These are phyloP conservation scores for Musca domestica DNA, from an alignment of 1,140 invertebrate genomes.

Conservation along the genomic window DNA sequence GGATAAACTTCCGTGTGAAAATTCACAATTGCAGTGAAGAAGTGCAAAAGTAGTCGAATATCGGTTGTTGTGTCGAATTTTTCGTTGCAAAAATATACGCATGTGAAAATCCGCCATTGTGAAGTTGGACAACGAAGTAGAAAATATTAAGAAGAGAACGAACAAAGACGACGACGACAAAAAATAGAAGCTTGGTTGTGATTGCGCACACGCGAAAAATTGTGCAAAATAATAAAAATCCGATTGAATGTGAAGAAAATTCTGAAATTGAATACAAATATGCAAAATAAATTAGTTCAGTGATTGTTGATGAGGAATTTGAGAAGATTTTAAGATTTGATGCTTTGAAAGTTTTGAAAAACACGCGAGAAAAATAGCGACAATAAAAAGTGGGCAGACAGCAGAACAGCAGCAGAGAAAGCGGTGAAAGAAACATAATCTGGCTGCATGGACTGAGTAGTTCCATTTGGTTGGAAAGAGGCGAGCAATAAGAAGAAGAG, in stretches of 20 bases:
- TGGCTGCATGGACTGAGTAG: neutral
- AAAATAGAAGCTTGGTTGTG: conserved; percentile 24
- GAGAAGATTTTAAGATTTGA: conserved; percentile 2
- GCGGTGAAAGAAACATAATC: neutral
- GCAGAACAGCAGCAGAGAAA: conserved; percentile 9
- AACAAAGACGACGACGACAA: conserved; percentile 27
- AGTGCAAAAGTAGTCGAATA: neutral
- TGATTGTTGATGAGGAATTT: neutral
- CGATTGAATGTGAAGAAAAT: conserved; percentile 23
- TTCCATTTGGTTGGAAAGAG: conserved; percentile 11
- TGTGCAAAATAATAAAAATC: conserved; percentile 50
- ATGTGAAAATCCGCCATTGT: conserved; percentile 33
- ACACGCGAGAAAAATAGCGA: conserved; percentile 21
- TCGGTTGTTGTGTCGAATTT: neutral
- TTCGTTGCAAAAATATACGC: conserved; percentile 25
- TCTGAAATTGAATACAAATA: conserved; percentile 10
- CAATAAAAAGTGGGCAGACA: conserved; percentile 16
- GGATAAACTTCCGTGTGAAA: conserved; percentile 4
- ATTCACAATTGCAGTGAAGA: neutral
- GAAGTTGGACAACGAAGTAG: conserved; percentile 21
- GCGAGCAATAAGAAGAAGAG: neutral
- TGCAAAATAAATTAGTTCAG: neutral
- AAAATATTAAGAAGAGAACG: conserved; percentile 27
- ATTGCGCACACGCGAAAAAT: conserved; percentile 34
- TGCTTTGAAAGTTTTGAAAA: conserved; percentile 15